Percentiles rank a stretch among this genome's conserved stretches.
phyloP scores from a whole-genome alignment of 2,888 invertebrate species.

The Tanytarsus gracilentus region DNA sequence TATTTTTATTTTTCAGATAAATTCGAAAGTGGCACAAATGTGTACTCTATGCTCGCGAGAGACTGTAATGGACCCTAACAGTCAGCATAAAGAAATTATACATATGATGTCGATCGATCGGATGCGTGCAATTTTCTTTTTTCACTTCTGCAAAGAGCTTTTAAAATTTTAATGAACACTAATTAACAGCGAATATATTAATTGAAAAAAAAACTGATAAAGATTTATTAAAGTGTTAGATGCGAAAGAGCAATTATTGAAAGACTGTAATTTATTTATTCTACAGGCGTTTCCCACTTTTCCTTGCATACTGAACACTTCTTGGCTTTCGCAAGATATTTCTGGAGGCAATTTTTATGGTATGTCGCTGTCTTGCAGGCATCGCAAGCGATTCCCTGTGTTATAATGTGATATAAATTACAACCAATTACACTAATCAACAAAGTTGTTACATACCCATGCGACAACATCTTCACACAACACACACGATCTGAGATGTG shows the following conservation, averaged over 20 bases:
- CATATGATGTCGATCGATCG: too few species aligned
- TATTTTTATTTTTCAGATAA: not conserved
- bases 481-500: not conserved
- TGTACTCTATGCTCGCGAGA: conserved; percentile 14
- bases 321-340: not conserved
- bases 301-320: conserved; percentile 18
- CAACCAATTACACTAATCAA: too few species aligned
- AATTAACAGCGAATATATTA: too few species aligned
- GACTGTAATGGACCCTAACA: conserved; percentile 1
- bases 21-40: conserved; percentile 16
- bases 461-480: conserved; percentile 12
- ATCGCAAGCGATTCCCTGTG: conserved; percentile 12
- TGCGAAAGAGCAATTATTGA: too few species aligned
- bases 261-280: not conserved
- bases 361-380: not conserved
- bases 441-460: conserved; percentile 5
- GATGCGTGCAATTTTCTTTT: conserved; percentile 11
- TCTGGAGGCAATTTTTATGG: conserved; percentile 11
- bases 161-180: too few species aligned
- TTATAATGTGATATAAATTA: too few species aligned
- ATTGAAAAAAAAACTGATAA: too few species aligned
- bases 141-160: not conserved
- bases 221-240: too few species aligned
- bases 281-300: not conserved
- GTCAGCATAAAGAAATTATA: not conserved